Evolutionary conservation across 2,113 vertebrate species (phyloP), one percentile per base, ranked within the genome.

Genomic region (Osmerus eperlanus): DNA sequence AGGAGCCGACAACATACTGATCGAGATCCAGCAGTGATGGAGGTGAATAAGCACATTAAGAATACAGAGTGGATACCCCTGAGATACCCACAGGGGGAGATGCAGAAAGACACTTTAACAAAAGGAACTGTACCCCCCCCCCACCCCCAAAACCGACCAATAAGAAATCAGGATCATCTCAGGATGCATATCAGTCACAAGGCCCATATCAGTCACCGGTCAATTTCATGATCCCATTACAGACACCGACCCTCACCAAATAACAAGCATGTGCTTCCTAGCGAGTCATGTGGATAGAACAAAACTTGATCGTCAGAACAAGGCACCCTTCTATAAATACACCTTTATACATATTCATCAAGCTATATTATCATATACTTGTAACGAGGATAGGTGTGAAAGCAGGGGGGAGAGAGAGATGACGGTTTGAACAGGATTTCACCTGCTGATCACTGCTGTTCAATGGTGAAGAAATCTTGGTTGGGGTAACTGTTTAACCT

Each of bases 281-380:
- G 58, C 70, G 63, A 85, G 76, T 80, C 63, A 78, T 86, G 87
- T 72, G 81, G 67, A 67, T 69, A 69, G 54, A 76, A 78, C 62
- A 36, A 65, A 76, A 75, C 53, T 65, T 65, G 64, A 88, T 82
- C 36, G 29, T 77, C 67, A 79, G 74, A 87, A 84, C 78, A 90
- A 89, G 86, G 86, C 87, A 91, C 84, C 83, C 65, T 72, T 75
- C 74, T 74, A 75, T 85, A 89, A 90, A 93, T 90, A 89, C 89
- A 89, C 76, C 84, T 79, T 78, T 77, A 77, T 81, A 47, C 41
- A 47, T 83, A 81, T 75, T 84, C 86, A 90, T 77, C 76, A 64
- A 81, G n/a, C 65, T 67, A 70, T 15, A 66, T 47, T 55, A 69
- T 54, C 82, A 66, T 76, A 67, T 72, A 71, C 80, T 78, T 77